phyloP scores from a whole-genome alignment of 2,797 vertebrate species.

The Micrastur ruficollis region DNA sequence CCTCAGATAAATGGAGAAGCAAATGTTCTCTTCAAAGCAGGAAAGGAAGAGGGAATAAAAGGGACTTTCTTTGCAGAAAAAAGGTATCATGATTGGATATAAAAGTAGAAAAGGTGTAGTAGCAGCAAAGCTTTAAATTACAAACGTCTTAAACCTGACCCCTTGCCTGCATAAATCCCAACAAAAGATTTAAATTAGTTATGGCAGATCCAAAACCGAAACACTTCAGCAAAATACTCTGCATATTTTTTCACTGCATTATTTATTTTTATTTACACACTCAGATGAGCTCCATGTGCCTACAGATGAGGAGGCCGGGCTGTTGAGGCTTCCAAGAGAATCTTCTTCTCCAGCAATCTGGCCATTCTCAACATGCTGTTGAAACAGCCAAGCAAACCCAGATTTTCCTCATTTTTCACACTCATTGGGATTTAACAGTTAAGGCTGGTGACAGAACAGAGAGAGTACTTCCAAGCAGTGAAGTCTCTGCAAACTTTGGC shows the following conservation, averaged over 20 bases:
- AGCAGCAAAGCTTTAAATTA: neutral
- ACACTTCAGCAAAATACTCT: constrained; percentile 23
- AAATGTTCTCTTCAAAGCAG: constrained; percentile 19
- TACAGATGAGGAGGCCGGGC: constrained; percentile 16
- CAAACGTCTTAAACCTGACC: neutral
- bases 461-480: neutral
- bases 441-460: constrained; percentile 46
- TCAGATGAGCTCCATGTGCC: constrained; percentile 5
- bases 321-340: constrained; percentile 33
- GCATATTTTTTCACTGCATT: constrained; percentile 61
- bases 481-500: neutral
- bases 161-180: neutral
- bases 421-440: constrained; percentile 40
- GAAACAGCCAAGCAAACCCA: constrained; percentile 44
- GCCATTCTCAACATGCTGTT: neutral
- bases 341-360: constrained; percentile 43
- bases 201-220: neutral
- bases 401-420: constrained; percentile 16
- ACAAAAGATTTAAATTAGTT: neutral
- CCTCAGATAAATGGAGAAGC: neutral
- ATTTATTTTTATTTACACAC: constrained; percentile 60
- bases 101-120: neutral
- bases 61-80: neutral
- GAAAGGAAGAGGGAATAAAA: constrained; percentile 3
- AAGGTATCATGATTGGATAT: neutral